These are phyloP conservation scores for Hydrozoanthus gracilis DNA, from an alignment of 92 coral and sea anemone genomes.

Conservation along the genomic window DNA sequence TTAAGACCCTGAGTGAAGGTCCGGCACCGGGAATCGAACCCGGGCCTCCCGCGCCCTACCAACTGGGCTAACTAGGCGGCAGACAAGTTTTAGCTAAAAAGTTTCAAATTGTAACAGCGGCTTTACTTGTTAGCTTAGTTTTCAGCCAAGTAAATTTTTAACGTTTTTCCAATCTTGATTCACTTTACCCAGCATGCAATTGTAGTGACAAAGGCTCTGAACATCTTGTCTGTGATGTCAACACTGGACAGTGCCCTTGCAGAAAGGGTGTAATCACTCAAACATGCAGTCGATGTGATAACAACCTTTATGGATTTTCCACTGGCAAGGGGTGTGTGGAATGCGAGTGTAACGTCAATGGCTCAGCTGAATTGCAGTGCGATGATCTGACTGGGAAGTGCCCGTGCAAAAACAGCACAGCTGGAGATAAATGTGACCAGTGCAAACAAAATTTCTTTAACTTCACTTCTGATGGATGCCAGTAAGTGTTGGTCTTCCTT, in stretches of 20 bases:
- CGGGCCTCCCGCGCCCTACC: too few relatives aligned
- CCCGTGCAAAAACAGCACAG: conserved; percentile 90
- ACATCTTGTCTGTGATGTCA: conserved; percentile 83
- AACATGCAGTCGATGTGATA: conserved; percentile 84
- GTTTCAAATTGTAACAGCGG: too few relatives aligned
- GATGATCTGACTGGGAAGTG: conserved; percentile 81
- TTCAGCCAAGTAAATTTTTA: neutral
- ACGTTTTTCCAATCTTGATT: neutral
- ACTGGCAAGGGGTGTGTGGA: conserved; percentile 88
- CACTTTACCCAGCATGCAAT: conserved; percentile 69
- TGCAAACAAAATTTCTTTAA: conserved; percentile 82
- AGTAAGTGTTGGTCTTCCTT: conserved; percentile 67
- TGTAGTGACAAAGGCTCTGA: conserved; percentile 80
- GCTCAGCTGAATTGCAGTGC: conserved; percentile 85
- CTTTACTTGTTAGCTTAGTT: neutral
- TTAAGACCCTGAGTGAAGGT: too few relatives aligned
- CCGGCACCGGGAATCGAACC: too few relatives aligned
- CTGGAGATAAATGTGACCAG: conserved; percentile 86
- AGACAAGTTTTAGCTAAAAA: too few relatives aligned
- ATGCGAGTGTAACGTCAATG: conserved; percentile 87
- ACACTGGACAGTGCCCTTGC: conserved; percentile 92
- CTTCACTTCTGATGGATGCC: conserved; percentile 93
- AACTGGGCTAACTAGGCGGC: too few relatives aligned
- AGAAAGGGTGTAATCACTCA: conserved; percentile 80
- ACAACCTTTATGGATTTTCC: conserved; percentile 77